phyloP scores from a whole-genome alignment of 2,113 vertebrate genomes.

The Hiodon alosoides region DNA sequence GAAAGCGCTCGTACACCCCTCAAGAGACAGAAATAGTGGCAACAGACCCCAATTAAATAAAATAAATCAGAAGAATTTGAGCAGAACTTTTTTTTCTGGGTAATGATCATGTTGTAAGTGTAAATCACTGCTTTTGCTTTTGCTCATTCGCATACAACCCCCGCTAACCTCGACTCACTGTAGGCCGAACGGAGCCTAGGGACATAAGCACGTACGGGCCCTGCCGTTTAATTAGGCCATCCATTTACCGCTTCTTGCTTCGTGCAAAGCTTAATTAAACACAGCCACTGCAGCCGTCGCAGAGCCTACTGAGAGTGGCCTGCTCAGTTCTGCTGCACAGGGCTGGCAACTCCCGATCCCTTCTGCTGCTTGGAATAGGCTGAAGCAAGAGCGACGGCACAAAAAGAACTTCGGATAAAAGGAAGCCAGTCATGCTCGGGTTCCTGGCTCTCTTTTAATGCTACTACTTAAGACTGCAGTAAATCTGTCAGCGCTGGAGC shows the following conservation, averaged over 20 bases:
- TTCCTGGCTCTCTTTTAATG: no score
- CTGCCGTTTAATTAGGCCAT: not conserved
- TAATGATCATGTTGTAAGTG: slow-evolving; percentile 14
- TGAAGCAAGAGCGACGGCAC: no score
- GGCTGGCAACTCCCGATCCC: no score
- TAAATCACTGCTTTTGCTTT: not conserved
- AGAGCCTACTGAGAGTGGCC: not conserved
- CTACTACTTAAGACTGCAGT: not conserved
- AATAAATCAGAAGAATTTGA: slow-evolving; percentile 26
- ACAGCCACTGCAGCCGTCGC: not conserved
- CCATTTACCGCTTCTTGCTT: not conserved
- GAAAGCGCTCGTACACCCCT: not conserved
- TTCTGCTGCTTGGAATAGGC: no score
- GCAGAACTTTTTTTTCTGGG: slow-evolving; percentile 5
- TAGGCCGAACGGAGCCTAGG: not conserved
- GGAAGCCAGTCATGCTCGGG: no score
- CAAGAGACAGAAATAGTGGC: not conserved
- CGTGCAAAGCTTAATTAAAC: slow-evolving; percentile 5
- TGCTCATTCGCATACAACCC: not conserved
- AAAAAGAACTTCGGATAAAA: no score
- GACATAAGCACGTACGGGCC: not conserved
- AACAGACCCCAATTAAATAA: slow-evolving; percentile 12
- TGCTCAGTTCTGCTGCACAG: not conserved
- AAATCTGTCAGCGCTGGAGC: not conserved
- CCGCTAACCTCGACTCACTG: not conserved